Evolutionary conservation across 1,140 invertebrate species (phyloP), one percentile per base, ranked within the genome.

Genomic region (Drosophila seguyi): DNA sequence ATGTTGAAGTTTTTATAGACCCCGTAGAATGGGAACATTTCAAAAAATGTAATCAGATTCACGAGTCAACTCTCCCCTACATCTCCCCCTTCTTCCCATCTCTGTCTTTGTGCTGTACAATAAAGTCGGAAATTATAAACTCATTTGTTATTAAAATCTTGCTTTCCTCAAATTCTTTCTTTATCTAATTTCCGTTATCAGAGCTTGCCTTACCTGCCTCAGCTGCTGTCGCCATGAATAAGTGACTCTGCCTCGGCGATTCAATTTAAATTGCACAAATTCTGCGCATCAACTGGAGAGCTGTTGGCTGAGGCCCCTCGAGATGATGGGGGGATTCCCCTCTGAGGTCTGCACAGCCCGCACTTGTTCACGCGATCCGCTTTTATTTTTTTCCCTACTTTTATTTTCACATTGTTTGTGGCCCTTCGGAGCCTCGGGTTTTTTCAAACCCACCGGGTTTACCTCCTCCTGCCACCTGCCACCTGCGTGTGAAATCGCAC

Each of bases 261-360:
- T 87, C 62, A 82, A 82, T 82, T 82, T 87, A 87, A 86, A 87
- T 82, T 87, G 69, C 81, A 82, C 66, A 82, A 86, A 72, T 86
- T 79, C 65, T 79, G 63, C 34, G 77, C 82, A 69, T 74, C 68
- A 62, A 55, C 55, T 71, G 31, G 62, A 68, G 66, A 38, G 60
- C 75, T 57, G 69, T 75, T 82, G 60, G 71, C 62, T 73, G 62
- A 48, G 44, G 44, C 60, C 63, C 77, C 56, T 50, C 29, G 56
- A 48, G 59, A 60, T 48, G 52, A n/a, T n/a, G n/a, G n/a, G 52
- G 50, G 52, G 14, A 22, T 22, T 38, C 59, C 31, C 36, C 53
- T 45, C 58, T 44, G 55, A 41, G 61, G 38, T 67, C n/a, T 61
- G 66, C 66, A 27, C 31, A 34, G 41, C 73, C 74, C 55, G 72